These are phyloP conservation scores for Diarsia mendica DNA, from an alignment of 2,888 invertebrate species.

Conservation along the genomic window DNA sequence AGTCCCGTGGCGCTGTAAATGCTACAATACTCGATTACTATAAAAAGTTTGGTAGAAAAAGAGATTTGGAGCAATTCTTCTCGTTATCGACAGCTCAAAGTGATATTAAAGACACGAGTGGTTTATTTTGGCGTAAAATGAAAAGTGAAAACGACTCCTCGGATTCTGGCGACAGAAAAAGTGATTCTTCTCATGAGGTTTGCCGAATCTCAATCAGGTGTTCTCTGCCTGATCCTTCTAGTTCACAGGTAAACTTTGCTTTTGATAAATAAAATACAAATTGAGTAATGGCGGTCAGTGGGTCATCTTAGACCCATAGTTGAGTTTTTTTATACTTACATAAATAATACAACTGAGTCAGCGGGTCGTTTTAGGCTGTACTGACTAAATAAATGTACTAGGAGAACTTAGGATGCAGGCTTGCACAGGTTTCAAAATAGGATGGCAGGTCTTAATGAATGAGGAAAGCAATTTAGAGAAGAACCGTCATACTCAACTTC, in stretches of 20 bases:
- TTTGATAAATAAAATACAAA: neutral
- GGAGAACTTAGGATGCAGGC: neutral
- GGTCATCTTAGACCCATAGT: neutral
- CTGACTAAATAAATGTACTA: neutral
- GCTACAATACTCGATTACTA: slow-evolving; percentile 91
- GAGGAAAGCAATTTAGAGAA: too few relatives aligned
- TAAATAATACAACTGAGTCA: neutral
- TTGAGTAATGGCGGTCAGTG: too few relatives aligned
- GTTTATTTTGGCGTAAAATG: slow-evolving; percentile 86
- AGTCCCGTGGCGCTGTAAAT: slow-evolving; percentile 79
- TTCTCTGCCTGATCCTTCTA: slow-evolving; percentile 78
- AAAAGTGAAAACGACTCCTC: slow-evolving; percentile 84
- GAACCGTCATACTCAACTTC: too few relatives aligned
- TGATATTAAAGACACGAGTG: slow-evolving; percentile 83
- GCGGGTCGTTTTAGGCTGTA: neutral
- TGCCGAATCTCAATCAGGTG: slow-evolving; percentile 86
- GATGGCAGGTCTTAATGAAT: too few relatives aligned
- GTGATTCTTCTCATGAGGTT: slow-evolving; percentile 83
- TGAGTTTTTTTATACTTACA: neutral
- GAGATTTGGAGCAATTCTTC: slow-evolving; percentile 93
- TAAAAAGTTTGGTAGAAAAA: slow-evolving; percentile 92
- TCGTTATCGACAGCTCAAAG: slow-evolving; percentile 86
- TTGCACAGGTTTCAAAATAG: neutral
- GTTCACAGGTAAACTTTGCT: slow-evolving; percentile 75
- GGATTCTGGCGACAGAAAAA: slow-evolving; percentile 83